Evolutionary conservation across 1,140 invertebrate species (phyloP).

Genomic region (Varroa destructor): DNA sequence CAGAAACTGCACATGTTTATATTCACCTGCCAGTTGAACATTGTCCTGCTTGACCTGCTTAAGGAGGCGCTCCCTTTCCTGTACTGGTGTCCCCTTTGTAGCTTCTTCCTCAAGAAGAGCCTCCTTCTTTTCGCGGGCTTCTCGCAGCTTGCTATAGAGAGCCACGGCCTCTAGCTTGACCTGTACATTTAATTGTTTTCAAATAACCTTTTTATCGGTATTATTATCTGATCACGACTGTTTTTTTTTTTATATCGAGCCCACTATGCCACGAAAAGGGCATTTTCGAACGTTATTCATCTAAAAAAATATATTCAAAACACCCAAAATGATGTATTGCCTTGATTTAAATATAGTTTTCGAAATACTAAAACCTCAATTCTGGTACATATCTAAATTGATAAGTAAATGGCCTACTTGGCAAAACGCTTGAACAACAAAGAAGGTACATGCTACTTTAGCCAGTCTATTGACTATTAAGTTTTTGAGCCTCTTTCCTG

Average conservation of each 20-base stretch:
- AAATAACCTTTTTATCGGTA: slow-evolving; percentile 27
- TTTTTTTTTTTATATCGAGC: background rate
- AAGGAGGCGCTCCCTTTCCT: slow-evolving; percentile 58
- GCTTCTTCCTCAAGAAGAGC: slow-evolving; percentile 54
- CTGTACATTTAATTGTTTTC: slow-evolving; percentile 33
- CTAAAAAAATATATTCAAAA: no score
- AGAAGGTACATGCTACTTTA: no score
- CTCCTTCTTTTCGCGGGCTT: slow-evolving; percentile 53
- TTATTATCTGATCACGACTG: background rate
- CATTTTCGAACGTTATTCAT: no score
- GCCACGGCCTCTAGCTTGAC: slow-evolving; percentile 58
- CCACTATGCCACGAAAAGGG: background rate
- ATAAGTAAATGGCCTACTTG: no score
- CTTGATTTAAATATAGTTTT: no score
- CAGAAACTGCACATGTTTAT: slow-evolving; percentile 37
- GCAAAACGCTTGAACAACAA: no score
- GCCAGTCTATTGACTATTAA: no score
- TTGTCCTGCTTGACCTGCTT: slow-evolving; percentile 66
- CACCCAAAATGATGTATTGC: no score
- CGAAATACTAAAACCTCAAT: no score
- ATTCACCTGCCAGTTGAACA: slow-evolving; percentile 49
- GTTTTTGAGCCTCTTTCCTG: no score
- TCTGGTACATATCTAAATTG: no score
- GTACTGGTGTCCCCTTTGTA: slow-evolving; percentile 54
- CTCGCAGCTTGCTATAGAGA: slow-evolving; percentile 53